Evolutionary conservation across 2,888 invertebrate species (phyloP).

Genomic region (Rotaria macrura): DNA sequence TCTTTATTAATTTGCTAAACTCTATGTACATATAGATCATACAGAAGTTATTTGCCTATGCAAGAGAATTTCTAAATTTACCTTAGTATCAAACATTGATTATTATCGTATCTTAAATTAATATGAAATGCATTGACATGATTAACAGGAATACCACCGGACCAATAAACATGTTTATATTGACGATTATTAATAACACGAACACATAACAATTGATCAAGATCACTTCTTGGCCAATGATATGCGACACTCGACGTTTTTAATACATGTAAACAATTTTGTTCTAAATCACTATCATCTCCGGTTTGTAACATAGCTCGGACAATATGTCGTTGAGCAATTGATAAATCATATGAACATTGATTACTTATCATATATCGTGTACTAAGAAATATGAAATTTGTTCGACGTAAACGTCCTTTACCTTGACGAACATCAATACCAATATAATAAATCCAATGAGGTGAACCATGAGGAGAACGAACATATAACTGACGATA

Average conservation of each 20-base stretch:
- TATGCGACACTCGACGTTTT: conserved; percentile 62
- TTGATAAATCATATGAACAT: conserved; percentile 64
- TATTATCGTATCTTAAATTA: conserved; percentile 61
- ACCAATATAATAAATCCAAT: conserved; percentile 65
- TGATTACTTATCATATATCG: conserved; percentile 84
- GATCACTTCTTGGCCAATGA: conserved; percentile 86
- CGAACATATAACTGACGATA: conserved; percentile 55
- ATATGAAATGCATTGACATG: conserved; percentile 72
- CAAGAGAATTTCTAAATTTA: not conserved
- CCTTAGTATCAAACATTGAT: conserved; percentile 21
- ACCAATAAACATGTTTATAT: conserved; percentile 59
- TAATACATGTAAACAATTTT: conserved; percentile 51
- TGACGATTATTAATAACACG: conserved; percentile 57
- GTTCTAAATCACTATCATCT: conserved; percentile 51
- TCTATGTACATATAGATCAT: too few species aligned
- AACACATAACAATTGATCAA: conserved; percentile 76
- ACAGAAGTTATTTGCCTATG: too few species aligned
- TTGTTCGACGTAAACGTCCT: conserved; percentile 77
- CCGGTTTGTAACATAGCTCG: conserved; percentile 43
- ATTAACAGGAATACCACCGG: conserved; percentile 78
- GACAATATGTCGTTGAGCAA: conserved; percentile 76
- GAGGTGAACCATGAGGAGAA: conserved; percentile 28
- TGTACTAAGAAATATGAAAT: conserved; percentile 80
- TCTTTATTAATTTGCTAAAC: too few species aligned
- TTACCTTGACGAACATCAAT: conserved; percentile 76